Evolutionary conservation across 2,797 vertebrate genomes (phyloP).

Genomic region (Poeciliopsis paucimaculata): DNA sequence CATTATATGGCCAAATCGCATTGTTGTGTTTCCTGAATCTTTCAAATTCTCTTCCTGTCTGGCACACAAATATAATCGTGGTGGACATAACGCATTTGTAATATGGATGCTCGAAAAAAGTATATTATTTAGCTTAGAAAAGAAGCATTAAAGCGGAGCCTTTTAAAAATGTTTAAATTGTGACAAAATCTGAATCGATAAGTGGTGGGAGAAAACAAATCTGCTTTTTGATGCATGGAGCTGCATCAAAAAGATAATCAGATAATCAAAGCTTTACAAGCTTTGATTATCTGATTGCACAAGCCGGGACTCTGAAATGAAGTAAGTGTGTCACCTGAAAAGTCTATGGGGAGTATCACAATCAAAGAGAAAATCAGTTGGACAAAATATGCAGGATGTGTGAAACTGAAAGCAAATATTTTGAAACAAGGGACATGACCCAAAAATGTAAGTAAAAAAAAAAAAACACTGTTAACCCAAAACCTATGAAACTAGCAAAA

Average conservation of each 20-base stretch:
- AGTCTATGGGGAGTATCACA: background rate
- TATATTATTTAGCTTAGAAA: background rate
- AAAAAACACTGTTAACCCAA: background rate
- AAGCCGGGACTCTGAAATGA: background rate
- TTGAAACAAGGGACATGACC: background rate
- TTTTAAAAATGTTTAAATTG: background rate
- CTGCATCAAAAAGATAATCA: no score
- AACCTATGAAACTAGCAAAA: background rate
- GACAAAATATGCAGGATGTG: conserved; percentile 1
- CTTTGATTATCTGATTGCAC: background rate
- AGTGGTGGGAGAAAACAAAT: background rate
- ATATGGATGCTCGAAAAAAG: conserved; percentile 35
- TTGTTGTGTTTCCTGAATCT: conserved; percentile 74
- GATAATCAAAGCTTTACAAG: no score
- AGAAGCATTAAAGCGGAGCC: background rate
- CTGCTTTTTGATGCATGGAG: background rate
- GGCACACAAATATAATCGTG: conserved; percentile 50
- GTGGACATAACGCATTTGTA: conserved; percentile 38
- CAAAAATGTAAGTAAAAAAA: background rate
- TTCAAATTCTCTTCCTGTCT: conserved; percentile 64
- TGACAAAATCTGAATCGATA: background rate
- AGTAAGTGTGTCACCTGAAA: background rate
- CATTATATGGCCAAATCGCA: conserved; percentile 53
- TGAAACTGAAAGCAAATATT: background rate
- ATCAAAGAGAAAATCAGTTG: background rate